Base-by-base conservation (phyloP, 2,113 vertebrate genomes). In the Coregonus clupeaformis region DNA sequence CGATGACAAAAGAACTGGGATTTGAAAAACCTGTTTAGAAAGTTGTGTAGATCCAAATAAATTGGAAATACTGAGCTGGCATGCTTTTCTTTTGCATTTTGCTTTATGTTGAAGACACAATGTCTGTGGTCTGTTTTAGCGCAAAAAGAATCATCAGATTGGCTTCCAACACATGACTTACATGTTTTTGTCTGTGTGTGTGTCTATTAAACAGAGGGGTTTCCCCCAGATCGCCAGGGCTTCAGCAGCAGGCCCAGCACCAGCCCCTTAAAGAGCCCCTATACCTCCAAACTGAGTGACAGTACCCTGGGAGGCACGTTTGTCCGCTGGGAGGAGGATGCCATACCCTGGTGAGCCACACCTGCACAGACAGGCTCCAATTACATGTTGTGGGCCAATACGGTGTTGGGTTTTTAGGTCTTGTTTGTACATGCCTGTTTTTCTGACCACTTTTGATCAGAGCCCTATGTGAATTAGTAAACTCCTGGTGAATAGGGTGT, bases 291-390 rank as follows among this genome's bases (percentile, higher is more conserved):
- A 71, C 89, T 93, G 47, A 86, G 88, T 77, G 91, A 94, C 88
- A 93, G 92, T 87, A 91, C 86, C 72, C 77, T 91, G 79, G 89
- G 86, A 0, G 84, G 89, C 30, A 92, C 92, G 14, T 93, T 93
- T 60, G 88, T 62, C 77, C 93, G 86, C 73, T 98, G 96, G 97
- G 95, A 97, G 80, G 95, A 96, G 86, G 92, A 94, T 59, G 86
- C 94, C 81, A 91, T 99, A 86, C 95, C 97, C 87, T 95, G 97
- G 98, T 98, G 80, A 91, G 95, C 77, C 69, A 36, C 49, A 42
- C 59, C 30, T 32, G 4, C 49, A 29, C 3, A 9, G 18, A 68
- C 32, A 4, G 12, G 36, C 36, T 42, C 36, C 2, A 42, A 12
- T 11, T 11, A 42, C 36, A 30, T n/a, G 25, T 1, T 25, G 3